Evolutionary conservation across 2,888 invertebrate genomes (phyloP), one percentile per base, ranked within the genome.

Genomic region (Polyploca ridens): DNA sequence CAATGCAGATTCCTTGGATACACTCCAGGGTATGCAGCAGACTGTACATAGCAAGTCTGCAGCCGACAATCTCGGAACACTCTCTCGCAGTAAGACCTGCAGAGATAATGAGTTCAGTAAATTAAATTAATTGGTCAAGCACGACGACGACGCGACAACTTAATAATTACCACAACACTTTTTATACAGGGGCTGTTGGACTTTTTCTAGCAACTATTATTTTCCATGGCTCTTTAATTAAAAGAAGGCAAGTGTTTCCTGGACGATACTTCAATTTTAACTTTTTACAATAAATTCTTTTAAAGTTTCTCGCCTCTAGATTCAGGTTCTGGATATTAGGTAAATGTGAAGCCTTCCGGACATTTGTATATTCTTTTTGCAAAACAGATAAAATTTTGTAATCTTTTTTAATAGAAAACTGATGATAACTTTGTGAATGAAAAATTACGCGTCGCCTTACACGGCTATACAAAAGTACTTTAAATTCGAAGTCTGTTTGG

Each of bases 31-130:
- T 98, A 98, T 8, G 98, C 98, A 5, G 98, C 98, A 14, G 98
- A 98, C 89, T 98, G 98, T 5, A 98, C 98, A 90, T 98, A 98
- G 91, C 98, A 98, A 5, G 98, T 98, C 88, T 98, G 98, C 35
- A 98, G 95, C 19, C 97, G 95, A 83, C 98, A 98, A 85, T 98
- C 98, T 63, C 97, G 95, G 91, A 98, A 98, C 72, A 97, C 96
- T 65, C 98, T 94, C 86, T 98, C 98, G 87, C 98, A 98, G 86
- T 98, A 98, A 62, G 97, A 97, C 78, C 97, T 97, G 88, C 54
- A 54, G 19, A 54, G 2, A n/a, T 19, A 19, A 54, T 19, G 54
- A 54, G 54, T 54, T 54, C 54, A 19, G 16, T 54, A 10, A 10
- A 54, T 54, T 54, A 16, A 19, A 16, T n/a, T 14, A 49, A 54